A percentile compares a stretch with the other conserved stretches of the same genome.
Evolutionary conservation across 2,888 invertebrate genomes (phyloP).

Genomic region (Hoplodrina blanda): DNA sequence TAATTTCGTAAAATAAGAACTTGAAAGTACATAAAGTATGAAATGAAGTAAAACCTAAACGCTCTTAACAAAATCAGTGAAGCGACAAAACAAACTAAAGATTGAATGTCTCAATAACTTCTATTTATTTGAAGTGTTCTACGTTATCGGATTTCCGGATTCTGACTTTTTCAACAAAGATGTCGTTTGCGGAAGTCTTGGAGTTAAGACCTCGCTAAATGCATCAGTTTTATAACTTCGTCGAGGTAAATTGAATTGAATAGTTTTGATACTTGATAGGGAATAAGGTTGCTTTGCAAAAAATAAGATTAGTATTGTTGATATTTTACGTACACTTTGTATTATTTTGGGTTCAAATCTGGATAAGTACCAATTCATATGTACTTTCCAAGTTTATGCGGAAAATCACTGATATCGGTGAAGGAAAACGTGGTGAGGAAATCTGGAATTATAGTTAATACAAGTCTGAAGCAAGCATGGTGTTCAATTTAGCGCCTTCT

Average conservation of each 20-base stretch:
- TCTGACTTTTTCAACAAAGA: constrained; percentile 46
- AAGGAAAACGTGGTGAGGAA: too few species aligned
- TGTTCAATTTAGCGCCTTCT: too few species aligned
- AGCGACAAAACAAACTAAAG: constrained; percentile 45
- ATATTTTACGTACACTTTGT: too few species aligned
- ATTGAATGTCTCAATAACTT: constrained; percentile 58
- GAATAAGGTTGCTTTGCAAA: constrained; percentile 2
- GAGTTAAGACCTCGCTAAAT: constrained; percentile 22
- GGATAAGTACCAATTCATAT: too few species aligned
- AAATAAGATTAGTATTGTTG: not conserved
- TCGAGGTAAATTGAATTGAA: constrained; percentile 17
- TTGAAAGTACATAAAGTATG: too few species aligned
- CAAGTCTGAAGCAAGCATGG: not conserved
- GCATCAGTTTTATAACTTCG: constrained; percentile 22
- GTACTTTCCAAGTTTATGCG: too few species aligned
- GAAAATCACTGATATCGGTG: too few species aligned
- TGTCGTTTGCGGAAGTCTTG: constrained; percentile 18
- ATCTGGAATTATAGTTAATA: too few species aligned
- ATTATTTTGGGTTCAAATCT: too few species aligned
- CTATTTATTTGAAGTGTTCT: constrained; percentile 55
- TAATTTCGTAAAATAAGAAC: too few species aligned
- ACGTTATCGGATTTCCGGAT: constrained; percentile 42
- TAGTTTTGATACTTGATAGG: constrained; percentile 20
- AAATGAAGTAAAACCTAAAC: too few species aligned
- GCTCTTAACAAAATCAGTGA: constrained; percentile 46